Base-by-base conservation (phyloP, 2,888 invertebrate species). In the Drosophila anomalipes region DNA sequence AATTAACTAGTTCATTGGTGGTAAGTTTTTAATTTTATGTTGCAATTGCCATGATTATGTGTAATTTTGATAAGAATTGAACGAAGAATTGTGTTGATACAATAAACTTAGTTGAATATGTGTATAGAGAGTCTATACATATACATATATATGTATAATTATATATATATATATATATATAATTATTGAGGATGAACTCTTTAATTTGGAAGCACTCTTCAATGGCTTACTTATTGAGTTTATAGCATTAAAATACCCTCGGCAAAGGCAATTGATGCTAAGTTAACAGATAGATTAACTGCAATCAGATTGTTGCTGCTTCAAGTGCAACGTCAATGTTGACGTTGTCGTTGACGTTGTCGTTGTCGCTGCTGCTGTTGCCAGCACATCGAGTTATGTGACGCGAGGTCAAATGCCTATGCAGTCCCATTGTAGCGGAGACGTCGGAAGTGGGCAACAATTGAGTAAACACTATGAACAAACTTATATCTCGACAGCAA, bases 321-420 rank as follows among this genome's bases (percentile, higher is more conserved):
- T 56, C 33, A 49, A 78, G 79, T 78, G 71, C 70, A 82, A 71
- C 71, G 79, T 80, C 70, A 77, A 82, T 65, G 68, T 81, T 77
- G 65, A 63, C 37, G 56, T 35, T 35, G 35, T 35, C 60, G 70
- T 81, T 77, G 65, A 63, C 35, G 54, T 33, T 35, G 33, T 35
- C 35, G 54, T 33, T 35, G 33, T 35, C 16, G 30, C 7, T 12
- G 53, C 32, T 26, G 16, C 12, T 30, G n/a, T 53, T 89, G 84
- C 79, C 87, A 85, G 72, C 79, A 66, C 82, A 82, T 37, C 72
- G 76, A 77, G 56, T 56, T 67, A 68, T 70, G 68, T 71, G 83
- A 80, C 28, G 74, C 75, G 63, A 80, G 82, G 72, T 71, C 70
- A 59, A 32, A 44, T 35, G 61, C 54, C 49, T 22, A 49, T 33